A percentile compares a stretch with the other conserved stretches of the same genome.
Conservation (phyloP, 1,140 invertebrate genomes). For the Bombus pascuorum region DNA sequence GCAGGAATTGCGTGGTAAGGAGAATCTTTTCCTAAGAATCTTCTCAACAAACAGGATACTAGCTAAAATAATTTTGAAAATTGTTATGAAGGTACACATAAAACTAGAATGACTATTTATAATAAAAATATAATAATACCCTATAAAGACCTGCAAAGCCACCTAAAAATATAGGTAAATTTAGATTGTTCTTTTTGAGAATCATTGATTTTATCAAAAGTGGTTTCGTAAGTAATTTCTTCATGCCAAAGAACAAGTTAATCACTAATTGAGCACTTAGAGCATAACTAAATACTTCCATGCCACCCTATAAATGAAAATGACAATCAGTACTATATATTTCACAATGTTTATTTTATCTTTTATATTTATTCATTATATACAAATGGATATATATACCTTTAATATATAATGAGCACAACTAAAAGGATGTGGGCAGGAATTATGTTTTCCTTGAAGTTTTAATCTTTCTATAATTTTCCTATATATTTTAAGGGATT, state of each 20-base stretch:
- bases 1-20: slow-evolving; percentile 85
- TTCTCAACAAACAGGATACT: slow-evolving; percentile 84
- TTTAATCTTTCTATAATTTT: slow-evolving; percentile 82
- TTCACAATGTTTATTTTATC: slow-evolving; percentile 15
- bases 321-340: slow-evolving; percentile 19
- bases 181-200: slow-evolving; percentile 84
- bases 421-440: slow-evolving; percentile 85
- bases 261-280: slow-evolving; percentile 84
- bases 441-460: slow-evolving; percentile 80
- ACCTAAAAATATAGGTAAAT: slow-evolving; percentile 85
- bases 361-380: slow-evolving; percentile 40
- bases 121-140: slow-evolving; percentile 74
- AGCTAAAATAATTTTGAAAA: slow-evolving; percentile 80
- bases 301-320: slow-evolving; percentile 82
- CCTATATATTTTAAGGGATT: slow-evolving; percentile 81
- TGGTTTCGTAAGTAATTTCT: slow-evolving; percentile 82
- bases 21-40: slow-evolving; percentile 83
- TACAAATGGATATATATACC: slow-evolving; percentile 77
- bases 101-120: slow-evolving; percentile 25
- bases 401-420: slow-evolving; percentile 84
- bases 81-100: slow-evolving; percentile 23
- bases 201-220: slow-evolving; percentile 81
- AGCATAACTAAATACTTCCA: slow-evolving; percentile 84
- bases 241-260: slow-evolving; percentile 83
- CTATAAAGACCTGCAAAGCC: slow-evolving; percentile 86